phyloP scores from a whole-genome alignment of 2,888 invertebrate species.

The Harmothoe impar region DNA sequence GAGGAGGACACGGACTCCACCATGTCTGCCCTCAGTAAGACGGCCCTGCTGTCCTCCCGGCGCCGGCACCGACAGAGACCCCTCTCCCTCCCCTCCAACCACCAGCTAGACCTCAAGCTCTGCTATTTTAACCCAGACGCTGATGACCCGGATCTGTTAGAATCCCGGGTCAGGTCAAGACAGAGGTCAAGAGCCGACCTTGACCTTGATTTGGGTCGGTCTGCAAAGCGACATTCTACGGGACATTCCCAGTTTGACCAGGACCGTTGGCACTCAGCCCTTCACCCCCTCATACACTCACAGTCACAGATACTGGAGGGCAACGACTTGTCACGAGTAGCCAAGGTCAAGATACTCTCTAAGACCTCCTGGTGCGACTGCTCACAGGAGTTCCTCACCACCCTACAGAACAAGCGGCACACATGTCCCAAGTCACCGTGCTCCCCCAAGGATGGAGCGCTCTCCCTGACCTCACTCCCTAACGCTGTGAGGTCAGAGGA shows the following conservation, averaged over 20 bases:
- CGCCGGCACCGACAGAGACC: conserved; percentile 10
- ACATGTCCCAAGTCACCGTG: conserved; percentile 44
- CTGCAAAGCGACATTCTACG: conserved; percentile 43
- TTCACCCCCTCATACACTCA: conserved; percentile 46
- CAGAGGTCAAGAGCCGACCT: conserved; percentile 50
- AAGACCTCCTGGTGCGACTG: conserved; percentile 56
- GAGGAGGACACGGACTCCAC: conserved; percentile 25
- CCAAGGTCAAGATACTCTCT: conserved; percentile 53
- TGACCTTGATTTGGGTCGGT: conserved; percentile 27
- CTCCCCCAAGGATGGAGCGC: background rate
- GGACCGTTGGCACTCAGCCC: conserved; percentile 48
- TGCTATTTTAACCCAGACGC: conserved; percentile 48
- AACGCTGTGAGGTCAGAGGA: background rate
- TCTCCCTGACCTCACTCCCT: background rate
- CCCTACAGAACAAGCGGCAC: conserved; percentile 22
- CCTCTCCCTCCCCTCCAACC: conserved; percentile 45
- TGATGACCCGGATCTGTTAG: background rate
- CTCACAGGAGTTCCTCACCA: conserved; percentile 52
- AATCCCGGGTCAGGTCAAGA: background rate
- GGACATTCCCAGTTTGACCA: background rate
- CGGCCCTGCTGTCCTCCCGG: background rate
- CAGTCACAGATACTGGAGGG: conserved; percentile 49
- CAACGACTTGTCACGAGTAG: background rate
- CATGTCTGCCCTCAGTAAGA: conserved; percentile 17
- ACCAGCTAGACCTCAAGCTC: conserved; percentile 42